Evolutionary conservation across 30 jellyfish, hydroid and myxozoan species (phyloP), one percentile per base, ranked within the genome.

Genomic region (Aurelia aurita complex sp. Pacific): DNA sequence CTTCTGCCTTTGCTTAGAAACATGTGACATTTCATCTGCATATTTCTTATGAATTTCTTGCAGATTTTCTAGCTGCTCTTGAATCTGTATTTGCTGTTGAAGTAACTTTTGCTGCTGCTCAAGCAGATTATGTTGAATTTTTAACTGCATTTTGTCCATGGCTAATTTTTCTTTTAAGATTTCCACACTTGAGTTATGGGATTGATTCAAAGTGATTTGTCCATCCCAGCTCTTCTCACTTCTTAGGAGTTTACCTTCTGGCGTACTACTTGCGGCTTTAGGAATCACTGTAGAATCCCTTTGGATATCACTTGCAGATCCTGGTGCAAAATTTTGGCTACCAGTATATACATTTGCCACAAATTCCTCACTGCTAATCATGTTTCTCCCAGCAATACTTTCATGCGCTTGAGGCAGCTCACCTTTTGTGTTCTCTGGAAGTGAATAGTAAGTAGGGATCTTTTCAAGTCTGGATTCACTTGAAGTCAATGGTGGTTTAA

Each of bases 51-150:
- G 97, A 35, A 88, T 17, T 52, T 64, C 36, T 54, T 80, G 83
- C 80, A 88, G 74, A 29, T 66, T 76, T 23, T 80, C 89, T 4
- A 88, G 68, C 59, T 88, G 97, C 17, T 88, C 80, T 65, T 88
- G 97, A 40, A 88, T 75, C 68, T 42, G 32, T 34, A 62, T 70
- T 68, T 88, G 97, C 51, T 88, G 97, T 19, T 80, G 79, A 4
- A 75, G 32, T 40, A 88, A 67, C 43, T 17, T 81, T n/a, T 62
- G 55, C 60, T 88, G 97, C 64, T 88, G 97, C 57, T 72, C 89
- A 8, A 79, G 73, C 62, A 88, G 69, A 11, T 19, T 46, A n/a
- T 73, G 38, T 13, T 43, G 69, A 8, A 46, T 46, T 9, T 46
- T 9, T 9, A 46, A 46, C 14, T 46, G 57, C 57, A 46, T 46